phyloP scores from a whole-genome alignment of 2,888 invertebrate species.

The Axea sp. region DNA sequence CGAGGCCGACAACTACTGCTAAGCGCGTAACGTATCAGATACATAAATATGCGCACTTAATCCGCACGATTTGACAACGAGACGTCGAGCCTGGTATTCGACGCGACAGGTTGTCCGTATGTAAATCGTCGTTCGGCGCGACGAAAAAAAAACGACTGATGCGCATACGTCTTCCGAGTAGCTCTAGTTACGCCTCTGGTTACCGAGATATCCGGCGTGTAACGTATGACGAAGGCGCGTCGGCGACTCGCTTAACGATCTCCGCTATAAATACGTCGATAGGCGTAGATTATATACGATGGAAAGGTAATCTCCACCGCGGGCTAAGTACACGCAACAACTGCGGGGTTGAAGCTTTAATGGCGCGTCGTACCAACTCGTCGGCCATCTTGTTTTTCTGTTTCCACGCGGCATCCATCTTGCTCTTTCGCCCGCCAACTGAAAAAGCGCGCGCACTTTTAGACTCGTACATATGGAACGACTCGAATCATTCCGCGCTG shows the following conservation, averaged over 20 bases:
- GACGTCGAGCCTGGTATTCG: slow-evolving; percentile 16
- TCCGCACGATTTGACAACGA: slow-evolving; percentile 46
- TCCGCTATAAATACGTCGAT: slow-evolving; percentile 57
- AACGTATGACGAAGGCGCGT: slow-evolving; percentile 51
- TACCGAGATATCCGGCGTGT: slow-evolving; percentile 39
- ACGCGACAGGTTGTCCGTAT: slow-evolving; percentile 41
- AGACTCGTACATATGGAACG: background rate
- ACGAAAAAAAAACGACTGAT: slow-evolving; percentile 1
- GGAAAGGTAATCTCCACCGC: slow-evolving; percentile 53
- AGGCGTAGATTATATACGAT: slow-evolving; percentile 57
- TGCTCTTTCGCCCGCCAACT: slow-evolving; percentile 4
- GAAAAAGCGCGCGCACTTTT: slow-evolving; percentile 9
- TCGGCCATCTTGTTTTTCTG: slow-evolving; percentile 53
- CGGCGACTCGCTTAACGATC: slow-evolving; percentile 52
- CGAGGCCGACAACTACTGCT: slow-evolving; percentile 13
- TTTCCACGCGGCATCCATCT: slow-evolving; percentile 18
- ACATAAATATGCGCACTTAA: slow-evolving; percentile 50
- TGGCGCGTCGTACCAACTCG: slow-evolving; percentile 42
- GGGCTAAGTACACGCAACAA: slow-evolving; percentile 38
- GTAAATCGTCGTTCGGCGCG: slow-evolving; percentile 35
- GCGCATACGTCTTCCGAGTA: slow-evolving; percentile 31
- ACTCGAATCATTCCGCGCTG: too few relatives aligned
- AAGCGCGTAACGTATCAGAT: slow-evolving; percentile 34
- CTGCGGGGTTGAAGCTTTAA: slow-evolving; percentile 49
- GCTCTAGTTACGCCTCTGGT: slow-evolving; percentile 50